Evolutionary conservation across 2,888 invertebrate genomes (phyloP).

Genomic region (Trimorus sp.): DNA sequence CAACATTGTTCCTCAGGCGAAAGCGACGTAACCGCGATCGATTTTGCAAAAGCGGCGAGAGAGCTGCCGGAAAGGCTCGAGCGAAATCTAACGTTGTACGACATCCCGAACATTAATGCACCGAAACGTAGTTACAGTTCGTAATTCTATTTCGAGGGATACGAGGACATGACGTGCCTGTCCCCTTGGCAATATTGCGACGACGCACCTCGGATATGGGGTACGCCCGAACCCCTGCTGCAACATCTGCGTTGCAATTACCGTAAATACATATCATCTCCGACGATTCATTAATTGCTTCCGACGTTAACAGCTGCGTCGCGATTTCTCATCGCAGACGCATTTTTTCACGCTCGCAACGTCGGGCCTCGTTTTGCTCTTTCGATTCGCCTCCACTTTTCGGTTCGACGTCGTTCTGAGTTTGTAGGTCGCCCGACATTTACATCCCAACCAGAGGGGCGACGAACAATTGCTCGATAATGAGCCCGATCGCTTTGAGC

Average conservation of each 20-base stretch:
- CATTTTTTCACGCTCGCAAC: conserved; percentile 1
- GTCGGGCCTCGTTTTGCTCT: conserved; percentile 1
- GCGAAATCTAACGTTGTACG: conserved; percentile 66
- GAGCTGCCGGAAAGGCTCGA: conserved; percentile 29
- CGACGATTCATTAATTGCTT: conserved; percentile 66
- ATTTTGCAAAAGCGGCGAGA: conserved; percentile 68
- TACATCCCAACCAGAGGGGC: neutral
- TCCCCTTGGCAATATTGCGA: conserved; percentile 72
- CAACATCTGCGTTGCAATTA: conserved; percentile 79
- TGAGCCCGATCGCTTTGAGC: conserved; percentile 24
- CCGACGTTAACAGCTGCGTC: conserved; percentile 66
- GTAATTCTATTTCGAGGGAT: conserved; percentile 78
- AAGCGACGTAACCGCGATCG: conserved; percentile 73
- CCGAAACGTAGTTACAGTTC: conserved; percentile 79
- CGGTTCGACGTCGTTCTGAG: conserved; percentile 8
- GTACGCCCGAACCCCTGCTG: conserved; percentile 67
- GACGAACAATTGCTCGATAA: conserved; percentile 32
- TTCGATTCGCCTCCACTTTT: neutral
- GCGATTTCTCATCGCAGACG: conserved; percentile 48
- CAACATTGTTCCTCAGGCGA: conserved; percentile 55
- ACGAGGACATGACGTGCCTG: conserved; percentile 68
- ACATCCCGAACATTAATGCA: conserved; percentile 74
- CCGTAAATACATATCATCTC: conserved; percentile 67
- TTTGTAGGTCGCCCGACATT: conserved; percentile 38
- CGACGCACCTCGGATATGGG: conserved; percentile 54